These are phyloP conservation scores for Spheniscus humboldti DNA, from an alignment of 2,797 vertebrate species.

Conservation along the genomic window DNA sequence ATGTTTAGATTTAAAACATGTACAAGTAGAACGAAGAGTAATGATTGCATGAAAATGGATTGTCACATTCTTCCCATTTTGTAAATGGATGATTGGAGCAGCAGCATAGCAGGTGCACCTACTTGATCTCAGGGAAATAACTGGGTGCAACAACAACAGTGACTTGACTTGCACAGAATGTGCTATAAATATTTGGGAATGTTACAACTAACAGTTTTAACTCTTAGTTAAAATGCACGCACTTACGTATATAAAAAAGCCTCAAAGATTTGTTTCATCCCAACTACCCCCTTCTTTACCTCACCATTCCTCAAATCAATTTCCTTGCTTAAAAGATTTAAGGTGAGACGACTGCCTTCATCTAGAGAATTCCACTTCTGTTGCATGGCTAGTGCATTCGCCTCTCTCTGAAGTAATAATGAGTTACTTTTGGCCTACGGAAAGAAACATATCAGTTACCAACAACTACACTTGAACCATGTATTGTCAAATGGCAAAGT, in stretches of 20 bases:
- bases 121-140: not conserved
- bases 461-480: not conserved
- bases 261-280: not conserved
- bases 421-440: slow-evolving; percentile 78
- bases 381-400: slow-evolving; percentile 77
- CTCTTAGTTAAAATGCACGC: not conserved
- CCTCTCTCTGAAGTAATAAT: slow-evolving; percentile 78
- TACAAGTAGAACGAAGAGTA: not conserved
- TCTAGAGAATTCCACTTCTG: slow-evolving; percentile 79
- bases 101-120: not conserved
- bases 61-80: not conserved
- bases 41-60: not conserved
- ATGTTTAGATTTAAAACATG: not conserved
- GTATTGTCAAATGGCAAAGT: not conserved
- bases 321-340: slow-evolving; percentile 79
- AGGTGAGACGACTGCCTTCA: slow-evolving; percentile 75
- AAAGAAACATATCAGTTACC: not conserved
- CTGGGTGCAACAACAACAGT: not conserved
- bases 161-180: not conserved
- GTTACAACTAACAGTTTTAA: not conserved
- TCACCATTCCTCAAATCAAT: slow-evolving; percentile 78
- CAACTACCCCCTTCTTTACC: slow-evolving; percentile 62
- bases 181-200: not conserved
- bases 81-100: not conserved
- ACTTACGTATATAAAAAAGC: not conserved